Evolutionary conservation across 1,140 invertebrate species (phyloP).

Genomic region (Drosophila lacteicornis): DNA sequence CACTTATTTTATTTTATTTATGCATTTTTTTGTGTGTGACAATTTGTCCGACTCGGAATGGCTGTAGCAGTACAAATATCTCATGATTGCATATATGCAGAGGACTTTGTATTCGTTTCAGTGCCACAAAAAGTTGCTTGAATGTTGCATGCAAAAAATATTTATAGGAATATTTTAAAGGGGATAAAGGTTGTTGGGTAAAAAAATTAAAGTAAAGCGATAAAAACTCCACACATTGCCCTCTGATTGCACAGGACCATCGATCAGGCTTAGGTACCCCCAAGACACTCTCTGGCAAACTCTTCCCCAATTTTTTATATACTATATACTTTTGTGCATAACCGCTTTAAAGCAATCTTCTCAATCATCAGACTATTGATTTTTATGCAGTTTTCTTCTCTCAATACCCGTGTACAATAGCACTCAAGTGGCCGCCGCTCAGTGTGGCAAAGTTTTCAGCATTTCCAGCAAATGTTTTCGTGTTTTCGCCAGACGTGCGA

Average conservation of each 20-base stretch:
- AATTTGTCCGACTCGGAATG: slow-evolving; percentile 38
- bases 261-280: background rate
- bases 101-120: slow-evolving; percentile 3
- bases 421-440: slow-evolving; percentile 45
- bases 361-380: slow-evolving; percentile 53
- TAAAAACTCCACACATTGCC: background rate
- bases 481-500: slow-evolving; percentile 35
- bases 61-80: slow-evolving; percentile 38
- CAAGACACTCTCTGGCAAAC: background rate
- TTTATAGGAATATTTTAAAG: background rate
- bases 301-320: background rate
- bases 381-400: slow-evolving; percentile 50
- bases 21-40: slow-evolving; percentile 11
- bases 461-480: slow-evolving; percentile 56
- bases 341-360: slow-evolving; percentile 35
- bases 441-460: slow-evolving; percentile 28
- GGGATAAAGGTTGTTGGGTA: background rate
- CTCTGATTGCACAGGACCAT: background rate
- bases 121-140: background rate
- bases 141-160: background rate
- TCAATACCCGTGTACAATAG: slow-evolving; percentile 37
- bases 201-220: background rate
- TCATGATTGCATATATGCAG: slow-evolving; percentile 24
- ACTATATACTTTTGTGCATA: slow-evolving; percentile 8
- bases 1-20: slow-evolving; percentile 30